Evolutionary conservation across 2,797 vertebrate species (phyloP).

Genomic region (Anomalospiza imberbis): DNA sequence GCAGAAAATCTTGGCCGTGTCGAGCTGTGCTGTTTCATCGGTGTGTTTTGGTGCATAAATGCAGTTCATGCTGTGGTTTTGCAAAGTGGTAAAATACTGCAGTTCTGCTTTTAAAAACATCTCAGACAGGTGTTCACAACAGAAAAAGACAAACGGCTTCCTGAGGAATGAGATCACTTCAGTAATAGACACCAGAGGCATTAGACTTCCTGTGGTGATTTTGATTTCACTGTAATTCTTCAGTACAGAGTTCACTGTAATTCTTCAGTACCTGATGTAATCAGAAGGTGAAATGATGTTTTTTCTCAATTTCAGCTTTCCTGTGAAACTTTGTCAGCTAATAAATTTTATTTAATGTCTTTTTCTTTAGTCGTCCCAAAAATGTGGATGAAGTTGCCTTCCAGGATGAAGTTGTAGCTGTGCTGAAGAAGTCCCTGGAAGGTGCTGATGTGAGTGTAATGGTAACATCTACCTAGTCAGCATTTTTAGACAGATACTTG

Average conservation of each 20-base stretch:
- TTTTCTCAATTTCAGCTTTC: neutral
- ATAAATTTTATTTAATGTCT: neutral
- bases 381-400: constrained; percentile 95
- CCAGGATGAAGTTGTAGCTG: constrained; percentile 95
- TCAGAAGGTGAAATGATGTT: neutral
- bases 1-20: neutral
- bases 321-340: neutral
- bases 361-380: constrained; percentile 85
- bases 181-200: neutral
- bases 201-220: neutral
- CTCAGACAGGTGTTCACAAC: neutral
- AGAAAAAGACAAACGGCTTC: neutral
- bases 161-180: neutral
- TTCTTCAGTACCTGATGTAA: neutral
- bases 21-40: rapidly evolving
- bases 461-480: neutral
- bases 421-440: constrained; percentile 92
- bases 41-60: neutral
- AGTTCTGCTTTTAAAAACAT: neutral
- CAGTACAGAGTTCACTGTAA: neutral
- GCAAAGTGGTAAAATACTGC: neutral
- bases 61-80: rapidly evolving
- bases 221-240: too few relatives aligned
- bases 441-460: constrained; percentile 92
- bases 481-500: neutral